These are phyloP conservation scores for Crax fasciolata DNA, from an alignment of 2,797 vertebrate species.

Conservation along the genomic window DNA sequence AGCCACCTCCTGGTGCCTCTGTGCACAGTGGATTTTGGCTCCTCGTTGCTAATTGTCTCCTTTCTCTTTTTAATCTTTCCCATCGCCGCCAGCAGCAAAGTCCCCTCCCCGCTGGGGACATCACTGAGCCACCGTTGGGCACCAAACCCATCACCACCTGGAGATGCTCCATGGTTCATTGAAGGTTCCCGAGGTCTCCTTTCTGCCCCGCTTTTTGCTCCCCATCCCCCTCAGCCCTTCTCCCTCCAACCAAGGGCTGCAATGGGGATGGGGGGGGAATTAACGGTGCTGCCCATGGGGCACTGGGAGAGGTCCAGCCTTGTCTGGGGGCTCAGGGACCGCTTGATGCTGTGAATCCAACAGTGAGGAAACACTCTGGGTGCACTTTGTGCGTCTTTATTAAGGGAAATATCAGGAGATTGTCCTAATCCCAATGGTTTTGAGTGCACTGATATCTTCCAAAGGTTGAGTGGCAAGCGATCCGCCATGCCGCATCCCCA, in stretches of 20 bases:
- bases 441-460: background rate
- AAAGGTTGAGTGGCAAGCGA: background rate
- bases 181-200: background rate
- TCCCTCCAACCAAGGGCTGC: background rate
- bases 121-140: background rate
- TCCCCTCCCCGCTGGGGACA: background rate
- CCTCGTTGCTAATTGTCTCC: no score
- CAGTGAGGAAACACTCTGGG: background rate
- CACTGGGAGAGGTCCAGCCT: background rate
- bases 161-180: background rate
- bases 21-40: no score
- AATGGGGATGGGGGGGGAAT: background rate
- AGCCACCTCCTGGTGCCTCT: no score
- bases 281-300: background rate
- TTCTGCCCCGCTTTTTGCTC: background rate
- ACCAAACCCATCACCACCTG: background rate
- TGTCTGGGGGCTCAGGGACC: fast-evolving
- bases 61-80: no score
- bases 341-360: background rate
- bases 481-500: background rate
- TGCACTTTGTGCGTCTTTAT: fast-evolving
- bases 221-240: background rate
- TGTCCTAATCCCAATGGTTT: background rate
- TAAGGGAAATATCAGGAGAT: background rate
- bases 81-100: no score